Evolutionary conservation across 2,113 vertebrate species (phyloP).

Genomic region (Petromus typicus): DNA sequence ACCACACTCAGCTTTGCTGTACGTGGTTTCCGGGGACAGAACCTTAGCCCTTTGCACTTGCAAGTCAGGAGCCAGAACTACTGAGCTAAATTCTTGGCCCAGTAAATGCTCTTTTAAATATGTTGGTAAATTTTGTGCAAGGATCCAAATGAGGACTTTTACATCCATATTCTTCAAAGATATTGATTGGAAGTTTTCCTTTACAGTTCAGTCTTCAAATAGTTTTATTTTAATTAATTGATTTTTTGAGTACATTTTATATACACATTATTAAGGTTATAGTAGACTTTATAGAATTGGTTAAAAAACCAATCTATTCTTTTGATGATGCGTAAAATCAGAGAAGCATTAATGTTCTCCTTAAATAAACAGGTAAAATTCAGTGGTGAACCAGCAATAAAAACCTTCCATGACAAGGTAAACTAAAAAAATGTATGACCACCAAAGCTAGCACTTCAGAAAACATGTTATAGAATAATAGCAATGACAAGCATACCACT

Average conservation of each 20-base stretch:
- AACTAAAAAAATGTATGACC: too few relatives aligned
- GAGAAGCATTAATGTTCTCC: neutral
- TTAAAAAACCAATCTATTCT: neutral
- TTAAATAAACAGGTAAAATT: neutral
- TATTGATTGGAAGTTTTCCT: neutral
- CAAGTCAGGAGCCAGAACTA: too few relatives aligned
- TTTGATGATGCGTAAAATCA: neutral
- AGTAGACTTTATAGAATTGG: neutral
- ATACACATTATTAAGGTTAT: neutral
- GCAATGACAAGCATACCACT: too few relatives aligned
- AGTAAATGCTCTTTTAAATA: neutral
- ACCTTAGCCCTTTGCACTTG: too few relatives aligned
- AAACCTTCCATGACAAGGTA: too few relatives aligned
- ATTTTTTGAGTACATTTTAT: too few relatives aligned
- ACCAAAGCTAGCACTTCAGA: too few relatives aligned
- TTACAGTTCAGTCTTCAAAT: neutral
- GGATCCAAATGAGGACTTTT: neutral
- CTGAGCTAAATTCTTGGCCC: too few relatives aligned
- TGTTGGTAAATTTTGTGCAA: neutral
- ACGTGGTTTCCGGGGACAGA: too few relatives aligned
- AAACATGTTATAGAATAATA: too few relatives aligned
- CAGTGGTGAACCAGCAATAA: neutral
- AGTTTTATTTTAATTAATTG: too few relatives aligned
- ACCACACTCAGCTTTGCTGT: too few relatives aligned
- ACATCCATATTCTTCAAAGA: neutral